Conservation (phyloP, 64 coral and sea anemone genomes). For the Montipora capricornis region DNA sequence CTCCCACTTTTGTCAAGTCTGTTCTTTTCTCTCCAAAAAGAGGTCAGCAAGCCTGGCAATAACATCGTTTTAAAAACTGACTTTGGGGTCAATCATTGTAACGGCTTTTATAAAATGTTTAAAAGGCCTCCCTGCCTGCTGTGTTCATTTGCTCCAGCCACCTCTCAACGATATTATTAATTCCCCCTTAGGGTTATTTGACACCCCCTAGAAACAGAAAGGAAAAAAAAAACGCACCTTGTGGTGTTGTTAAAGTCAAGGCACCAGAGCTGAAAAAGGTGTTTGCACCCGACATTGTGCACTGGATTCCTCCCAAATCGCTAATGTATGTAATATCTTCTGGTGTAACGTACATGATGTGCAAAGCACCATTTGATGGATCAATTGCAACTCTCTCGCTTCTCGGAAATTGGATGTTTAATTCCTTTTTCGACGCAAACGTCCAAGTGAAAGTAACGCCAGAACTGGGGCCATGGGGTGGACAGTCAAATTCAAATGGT, state of each 20-base stretch:
- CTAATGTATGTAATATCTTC: neutral
- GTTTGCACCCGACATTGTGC: slow-evolving; percentile 35
- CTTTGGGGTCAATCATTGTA: too few relatives aligned
- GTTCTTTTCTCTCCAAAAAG: too few relatives aligned
- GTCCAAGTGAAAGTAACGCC: neutral
- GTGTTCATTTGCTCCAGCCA: too few relatives aligned
- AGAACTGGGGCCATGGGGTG: neutral
- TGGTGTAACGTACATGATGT: slow-evolving; percentile 22
- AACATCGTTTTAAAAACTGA: too few relatives aligned
- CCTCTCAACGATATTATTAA: too few relatives aligned
- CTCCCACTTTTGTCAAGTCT: too few relatives aligned
- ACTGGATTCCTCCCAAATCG: neutral
- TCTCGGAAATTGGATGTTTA: neutral
- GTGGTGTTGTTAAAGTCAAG: neutral
- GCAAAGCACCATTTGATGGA: slow-evolving; percentile 23
- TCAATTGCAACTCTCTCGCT: neutral
- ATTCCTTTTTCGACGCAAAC: neutral
- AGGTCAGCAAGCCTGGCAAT: too few relatives aligned
- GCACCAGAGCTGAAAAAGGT: neutral
- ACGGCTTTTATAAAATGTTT: too few relatives aligned
- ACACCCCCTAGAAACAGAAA: too few relatives aligned
- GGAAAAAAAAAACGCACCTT: neutral
- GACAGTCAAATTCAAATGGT: neutral
- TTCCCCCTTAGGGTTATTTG: too few relatives aligned
- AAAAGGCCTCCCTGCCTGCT: too few relatives aligned